phyloP scores from a whole-genome alignment of 2,888 invertebrate species.

The Sceliomorpha sp. region DNA sequence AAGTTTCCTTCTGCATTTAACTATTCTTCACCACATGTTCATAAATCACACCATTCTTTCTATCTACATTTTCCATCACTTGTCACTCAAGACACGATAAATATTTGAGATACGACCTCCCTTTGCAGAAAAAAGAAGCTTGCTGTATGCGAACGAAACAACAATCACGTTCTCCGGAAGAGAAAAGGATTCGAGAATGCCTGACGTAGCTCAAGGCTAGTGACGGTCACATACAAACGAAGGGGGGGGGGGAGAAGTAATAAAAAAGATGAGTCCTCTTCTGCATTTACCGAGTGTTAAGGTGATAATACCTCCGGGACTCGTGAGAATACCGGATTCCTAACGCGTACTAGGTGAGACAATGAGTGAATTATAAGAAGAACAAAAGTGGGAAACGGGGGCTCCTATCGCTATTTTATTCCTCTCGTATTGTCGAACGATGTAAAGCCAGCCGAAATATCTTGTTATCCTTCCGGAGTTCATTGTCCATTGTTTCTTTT shows the following conservation, averaged over 20 bases:
- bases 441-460: too few species aligned
- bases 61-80: too few species aligned
- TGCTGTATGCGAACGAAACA: conserved; percentile 18
- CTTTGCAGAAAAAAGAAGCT: conserved; percentile 5
- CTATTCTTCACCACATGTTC: too few species aligned
- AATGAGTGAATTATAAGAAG: conserved; percentile 17
- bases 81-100: conserved; percentile 8
- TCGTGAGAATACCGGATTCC: conserved; percentile 23
- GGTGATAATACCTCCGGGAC: conserved; percentile 31
- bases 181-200: conserved; percentile 15
- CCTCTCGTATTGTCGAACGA: too few species aligned
- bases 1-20: too few species aligned
- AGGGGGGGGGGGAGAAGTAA: conserved; percentile 8
- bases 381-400: conserved; percentile 10
- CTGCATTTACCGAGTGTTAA: conserved; percentile 11
- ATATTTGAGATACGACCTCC: conserved; percentile 9
- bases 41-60: too few species aligned
- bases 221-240: conserved; percentile 12
- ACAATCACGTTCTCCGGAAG: conserved; percentile 5
- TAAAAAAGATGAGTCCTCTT: conserved; percentile 23
- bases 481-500: too few species aligned
- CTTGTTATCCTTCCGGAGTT: too few species aligned
- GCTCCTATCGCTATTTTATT: too few species aligned
- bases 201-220: conserved; percentile 24
- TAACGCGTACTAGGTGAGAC: conserved; percentile 17